Evolutionary conservation across 1,140 invertebrate genomes (phyloP), one percentile per base, ranked within the genome.

Genomic region (Acyrthosiphon pisum): DNA sequence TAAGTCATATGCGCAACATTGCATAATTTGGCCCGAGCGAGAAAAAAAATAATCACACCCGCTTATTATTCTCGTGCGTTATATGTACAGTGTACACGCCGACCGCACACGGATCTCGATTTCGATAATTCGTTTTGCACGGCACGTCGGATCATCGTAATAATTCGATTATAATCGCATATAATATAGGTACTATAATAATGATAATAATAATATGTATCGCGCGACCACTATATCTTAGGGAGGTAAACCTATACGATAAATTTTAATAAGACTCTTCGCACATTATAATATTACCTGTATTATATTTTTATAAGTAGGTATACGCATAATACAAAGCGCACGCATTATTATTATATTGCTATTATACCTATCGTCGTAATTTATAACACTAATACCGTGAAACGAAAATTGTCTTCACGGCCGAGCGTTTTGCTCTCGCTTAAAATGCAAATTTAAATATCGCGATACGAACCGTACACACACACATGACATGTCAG

Each of bases 331-430:
- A 30, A 30, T 60, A 60, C 23, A 60, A 30, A 60, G 26, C 56
- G 9, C 30, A 30, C 14, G 14, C 4, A 68, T n/a, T 68, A 68
- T 68, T 56, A 26, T 56, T n/a, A 68, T 68, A 68, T 68, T 68
- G n/a, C n/a, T 56, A 56, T 56, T 68, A 68, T 68, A 60, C 26
- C 56, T 41, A n/a, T 68, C 60, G 60, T 68, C 30, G 60, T 68
- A 18, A n/a, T 68, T 53, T n/a, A 68, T 68, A 68, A 68, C 2
- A n/a, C 11, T 68, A n/a, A 68, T 68, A 91, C 44, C 90, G 60
- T 91, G 90, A 91, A 81, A 30, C 26, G 53, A 91, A 91, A 81
- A 91, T 91, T n/a, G 56, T 44, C 37, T 91, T 91, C 90, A 91
- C 60, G 90, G 90, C 30, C 89, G 23, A n/a, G 53, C 22, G 89